These are phyloP conservation scores for Cosmopolites sordidus DNA, from an alignment of 2,888 invertebrate species.

Conservation along the genomic window DNA sequence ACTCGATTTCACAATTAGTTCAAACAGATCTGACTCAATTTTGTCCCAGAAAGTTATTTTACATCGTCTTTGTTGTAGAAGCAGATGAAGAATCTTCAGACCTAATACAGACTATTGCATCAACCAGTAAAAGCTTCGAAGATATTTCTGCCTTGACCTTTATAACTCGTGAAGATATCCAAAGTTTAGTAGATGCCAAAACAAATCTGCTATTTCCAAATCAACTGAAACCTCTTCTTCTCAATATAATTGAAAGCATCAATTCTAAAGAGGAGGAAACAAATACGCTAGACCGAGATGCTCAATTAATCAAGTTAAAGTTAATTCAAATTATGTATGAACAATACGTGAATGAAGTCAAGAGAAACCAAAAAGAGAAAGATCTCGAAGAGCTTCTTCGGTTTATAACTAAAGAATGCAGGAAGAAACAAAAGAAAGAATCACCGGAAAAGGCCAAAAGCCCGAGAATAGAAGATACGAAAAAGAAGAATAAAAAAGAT, in stretches of 20 bases:
- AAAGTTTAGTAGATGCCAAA: slow-evolving; percentile 22
- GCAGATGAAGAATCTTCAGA: slow-evolving; percentile 19
- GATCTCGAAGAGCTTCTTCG: slow-evolving; percentile 29
- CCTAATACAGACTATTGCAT: slow-evolving; percentile 25
- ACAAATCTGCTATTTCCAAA: slow-evolving; percentile 22
- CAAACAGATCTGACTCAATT: slow-evolving; percentile 27
- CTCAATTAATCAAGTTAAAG: slow-evolving; percentile 34
- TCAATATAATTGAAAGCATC: slow-evolving; percentile 9
- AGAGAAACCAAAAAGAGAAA: slow-evolving; percentile 29
- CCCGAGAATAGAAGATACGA: slow-evolving; percentile 8
- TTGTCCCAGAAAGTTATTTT: slow-evolving; percentile 32
- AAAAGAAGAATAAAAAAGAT: slow-evolving; percentile 20
- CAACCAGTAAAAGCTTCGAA: slow-evolving; percentile 30
- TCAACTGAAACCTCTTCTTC: slow-evolving; percentile 10
- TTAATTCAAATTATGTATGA: slow-evolving; percentile 35
- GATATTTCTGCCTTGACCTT: slow-evolving; percentile 32
- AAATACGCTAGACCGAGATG: slow-evolving; percentile 18
- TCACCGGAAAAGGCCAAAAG: slow-evolving; percentile 5
- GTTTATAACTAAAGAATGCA: slow-evolving; percentile 28
- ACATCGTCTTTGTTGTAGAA: slow-evolving; percentile 30
- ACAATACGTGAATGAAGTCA: slow-evolving; percentile 29
- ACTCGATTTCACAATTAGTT: neutral
- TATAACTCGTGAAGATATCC: slow-evolving; percentile 33
- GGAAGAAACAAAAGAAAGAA: slow-evolving; percentile 23
- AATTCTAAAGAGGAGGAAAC: neutral